phyloP scores from a whole-genome alignment of 2,888 invertebrate genomes.

The Hydriomena furcata region DNA sequence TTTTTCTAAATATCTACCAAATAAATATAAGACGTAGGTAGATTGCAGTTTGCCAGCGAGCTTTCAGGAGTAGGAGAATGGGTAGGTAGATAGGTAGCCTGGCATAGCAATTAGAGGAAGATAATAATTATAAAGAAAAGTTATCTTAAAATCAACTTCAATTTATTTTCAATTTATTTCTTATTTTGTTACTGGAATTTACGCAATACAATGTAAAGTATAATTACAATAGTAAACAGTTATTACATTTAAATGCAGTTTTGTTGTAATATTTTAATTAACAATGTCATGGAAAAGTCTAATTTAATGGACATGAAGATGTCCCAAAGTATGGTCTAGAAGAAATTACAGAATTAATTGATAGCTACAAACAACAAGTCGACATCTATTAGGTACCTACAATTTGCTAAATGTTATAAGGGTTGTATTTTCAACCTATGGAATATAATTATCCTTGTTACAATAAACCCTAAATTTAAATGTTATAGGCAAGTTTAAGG shows the following conservation, averaged over 20 bases:
- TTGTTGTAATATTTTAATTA: conserved; percentile 56
- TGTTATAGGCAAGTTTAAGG: conserved; percentile 76
- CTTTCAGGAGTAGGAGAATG: no score
- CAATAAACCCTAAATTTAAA: conserved; percentile 59
- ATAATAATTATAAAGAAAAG: conserved; percentile 34
- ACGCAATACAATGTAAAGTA: conserved; percentile 79
- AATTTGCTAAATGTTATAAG: conserved; percentile 46
- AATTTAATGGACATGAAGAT: conserved; percentile 46
- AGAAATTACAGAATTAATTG: conserved; percentile 28
- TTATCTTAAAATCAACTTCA: conserved; percentile 75
- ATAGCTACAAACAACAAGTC: background rate
- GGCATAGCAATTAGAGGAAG: background rate
- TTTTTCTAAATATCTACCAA: no score
- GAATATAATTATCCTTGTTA: conserved; percentile 55
- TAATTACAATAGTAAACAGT: conserved; percentile 78
- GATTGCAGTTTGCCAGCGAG: no score
- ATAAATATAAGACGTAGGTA: no score
- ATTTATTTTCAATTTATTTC: conserved; percentile 72
- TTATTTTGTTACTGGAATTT: conserved; percentile 77
- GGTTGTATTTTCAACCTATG: conserved; percentile 54
- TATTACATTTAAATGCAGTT: conserved; percentile 79
- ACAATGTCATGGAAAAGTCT: conserved; percentile 76
- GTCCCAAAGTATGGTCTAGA: conserved; percentile 23
- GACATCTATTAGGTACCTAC: background rate
- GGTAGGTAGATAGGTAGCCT: background rate